Evolutionary conservation across 2,888 invertebrate genomes (phyloP).

Genomic region (Marasmarcha lunaedactyla): DNA sequence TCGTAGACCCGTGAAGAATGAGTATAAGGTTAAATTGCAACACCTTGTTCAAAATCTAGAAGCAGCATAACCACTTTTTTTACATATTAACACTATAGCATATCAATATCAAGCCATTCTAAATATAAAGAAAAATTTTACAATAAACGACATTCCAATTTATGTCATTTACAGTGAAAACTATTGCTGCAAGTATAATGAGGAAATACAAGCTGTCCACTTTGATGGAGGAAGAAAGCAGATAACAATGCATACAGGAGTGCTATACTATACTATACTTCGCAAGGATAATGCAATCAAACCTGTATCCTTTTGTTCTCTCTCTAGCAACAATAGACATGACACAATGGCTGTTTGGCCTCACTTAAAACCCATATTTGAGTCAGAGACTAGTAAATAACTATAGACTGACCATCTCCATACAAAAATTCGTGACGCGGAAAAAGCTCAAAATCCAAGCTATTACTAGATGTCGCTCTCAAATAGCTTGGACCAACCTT

Average conservation of each 20-base stretch:
- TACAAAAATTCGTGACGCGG: no score
- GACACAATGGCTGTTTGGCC: constrained; percentile 15
- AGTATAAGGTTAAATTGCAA: background rate
- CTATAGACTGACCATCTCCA: no score
- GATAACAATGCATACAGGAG: constrained; percentile 13
- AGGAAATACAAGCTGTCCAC: constrained; percentile 14
- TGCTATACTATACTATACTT: constrained; percentile 10
- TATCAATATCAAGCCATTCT: constrained; percentile 12
- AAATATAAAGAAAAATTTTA: constrained; percentile 11
- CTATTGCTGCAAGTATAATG: constrained; percentile 12
- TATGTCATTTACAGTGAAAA: constrained; percentile 14
- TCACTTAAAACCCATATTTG: constrained; percentile 12
- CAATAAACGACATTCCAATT: constrained; percentile 11
- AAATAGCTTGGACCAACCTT: no score
- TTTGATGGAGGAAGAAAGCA: constrained; percentile 14
- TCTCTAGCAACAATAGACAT: constrained; percentile 14
- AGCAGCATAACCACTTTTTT: constrained; percentile 7
- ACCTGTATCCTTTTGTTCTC: constrained; percentile 12
- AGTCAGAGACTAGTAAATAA: no score
- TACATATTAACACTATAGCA: constrained; percentile 11
- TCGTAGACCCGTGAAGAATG: background rate
- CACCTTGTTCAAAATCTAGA: constrained; percentile 1
- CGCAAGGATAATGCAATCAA: constrained; percentile 7
- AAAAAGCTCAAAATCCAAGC: no score
- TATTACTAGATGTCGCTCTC: no score